Base-by-base conservation (phyloP, 2,113 vertebrate genomes). In the Mustela nigripes region DNA sequence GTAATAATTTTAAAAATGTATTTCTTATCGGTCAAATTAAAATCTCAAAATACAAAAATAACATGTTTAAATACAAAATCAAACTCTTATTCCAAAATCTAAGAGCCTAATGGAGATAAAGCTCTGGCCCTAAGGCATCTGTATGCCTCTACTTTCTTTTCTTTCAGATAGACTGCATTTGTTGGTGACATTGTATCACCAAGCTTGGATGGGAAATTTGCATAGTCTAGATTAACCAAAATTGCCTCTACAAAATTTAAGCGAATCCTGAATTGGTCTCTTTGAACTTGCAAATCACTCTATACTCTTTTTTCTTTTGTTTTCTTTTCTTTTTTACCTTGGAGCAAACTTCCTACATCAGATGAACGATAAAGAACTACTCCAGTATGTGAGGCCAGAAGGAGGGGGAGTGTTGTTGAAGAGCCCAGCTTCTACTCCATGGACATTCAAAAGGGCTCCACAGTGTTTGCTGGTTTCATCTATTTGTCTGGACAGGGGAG, bases 1-100 rank as follows among this genome's bases (percentile, higher is more conserved):
- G 99, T 99, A 91, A 95, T 81, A 42, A 87, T n/a, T n/a, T 92
- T 42, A 26, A 11, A 22, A 50, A 9, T 45, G 6, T 85, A 36
- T 94, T 89, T 89, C 2, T 60, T 36, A 0, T 82, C 50, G 0
- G 18, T 62, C n/a, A 12, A 58, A 65, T 92, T 93, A 58, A 31
- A 76, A 76, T 78, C 53, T 94, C 15, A 42, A 84, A 36, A 65
- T 96, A 69, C 1, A 69, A 89, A 84, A 97, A 58, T 65, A 78
- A 36, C 2, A 56, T 8, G 56, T 78, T 71, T 89, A 58, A 81
- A 36, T 79, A 80, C 21, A 92, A 58, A 95, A 26, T 28, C 33
- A 65, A 69, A 83, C 63, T 39, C 16, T 48, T 7, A 36, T 73
- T 31, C 36, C 22, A 31, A 33, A 73, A 82, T 39, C 14, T 50